Base-by-base conservation (phyloP, 1,140 invertebrate genomes). In the Saccostrea glomerata region DNA sequence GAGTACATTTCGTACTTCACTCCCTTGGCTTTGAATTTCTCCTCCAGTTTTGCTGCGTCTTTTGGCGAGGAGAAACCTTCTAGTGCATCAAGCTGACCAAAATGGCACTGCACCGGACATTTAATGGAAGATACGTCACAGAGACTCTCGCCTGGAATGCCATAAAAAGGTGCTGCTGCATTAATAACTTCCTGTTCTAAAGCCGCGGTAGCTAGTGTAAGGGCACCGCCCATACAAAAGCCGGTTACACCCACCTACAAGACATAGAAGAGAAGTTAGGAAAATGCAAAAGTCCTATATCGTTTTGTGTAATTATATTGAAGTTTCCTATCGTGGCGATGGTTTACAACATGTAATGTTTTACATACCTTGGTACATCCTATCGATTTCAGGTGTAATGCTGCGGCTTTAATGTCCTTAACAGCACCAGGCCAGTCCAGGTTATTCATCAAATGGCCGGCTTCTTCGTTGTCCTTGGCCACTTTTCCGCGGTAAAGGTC, bases 181-280 rank as follows among this genome's bases (percentile, higher is more conserved):
- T 91, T 91, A 2, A 94, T 85, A 54, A 13, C 23, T 13, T 60
- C 84, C 56, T n/a, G n/a, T 85, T 30, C n/a, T 4, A 91, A 60
- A 0, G 89, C 92, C 4, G 93, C 93, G 0, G 93, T 87, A 2
- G 93, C 92, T 55, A 94, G 86, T n/a, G 90, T 77, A 55, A 94
- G 88, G 4, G 93, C 93, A 15, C 93, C 93, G n/a, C 93, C 93
- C 93, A 94, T 94, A 83, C 93, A 94, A 87, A 94, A 94, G 2
- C 93, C 93, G 0, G 92, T 93, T 25, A 94, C 93, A 12, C 93
- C 93, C 58, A 94, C 91, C 88, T 93, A 30, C 25, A 85, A 25
- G 25, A 54, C 2, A 40, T n/a, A n/a, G n/a, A 9, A 82, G 15
- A 82, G 73, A 25, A 82, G 23, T 13, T 30, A 36, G 2, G 20